These are phyloP conservation scores for Axis porcinus DNA, from an alignment of 2,113 vertebrate species.

Conservation along the genomic window DNA sequence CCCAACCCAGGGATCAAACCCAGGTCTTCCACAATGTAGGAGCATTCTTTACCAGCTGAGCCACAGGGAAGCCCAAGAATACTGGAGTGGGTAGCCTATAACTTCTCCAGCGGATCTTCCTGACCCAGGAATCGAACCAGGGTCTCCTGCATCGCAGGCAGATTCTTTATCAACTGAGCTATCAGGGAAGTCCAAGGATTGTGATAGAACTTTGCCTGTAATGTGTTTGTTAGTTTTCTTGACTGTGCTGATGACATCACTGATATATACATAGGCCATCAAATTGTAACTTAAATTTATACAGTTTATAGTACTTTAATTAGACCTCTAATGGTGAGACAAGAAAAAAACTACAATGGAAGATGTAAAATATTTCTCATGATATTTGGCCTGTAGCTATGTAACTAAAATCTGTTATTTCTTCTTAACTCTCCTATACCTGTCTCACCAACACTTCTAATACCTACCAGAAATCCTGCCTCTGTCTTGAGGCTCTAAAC, in stretches of 20 bases:
- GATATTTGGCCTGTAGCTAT: neutral
- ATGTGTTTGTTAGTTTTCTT: neutral
- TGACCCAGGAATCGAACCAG: neutral
- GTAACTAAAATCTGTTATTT: neutral
- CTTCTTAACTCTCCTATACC: neutral
- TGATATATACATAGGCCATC: neutral
- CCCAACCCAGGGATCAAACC: neutral
- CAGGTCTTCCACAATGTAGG: neutral
- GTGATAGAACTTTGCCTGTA: neutral
- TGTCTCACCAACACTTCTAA: neutral
- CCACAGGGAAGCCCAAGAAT: neutral
- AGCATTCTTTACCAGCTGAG: neutral
- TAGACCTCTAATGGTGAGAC: neutral
- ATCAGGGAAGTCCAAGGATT: neutral
- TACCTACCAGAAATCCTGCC: neutral
- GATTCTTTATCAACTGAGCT: neutral
- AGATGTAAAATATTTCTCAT: neutral
- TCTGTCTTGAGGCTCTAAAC: neutral
- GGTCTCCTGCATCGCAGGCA: neutral
- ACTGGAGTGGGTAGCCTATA: neutral
- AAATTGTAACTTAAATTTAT: neutral
- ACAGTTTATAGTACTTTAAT: neutral
- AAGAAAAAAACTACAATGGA: neutral
- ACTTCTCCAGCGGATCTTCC: neutral
- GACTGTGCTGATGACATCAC: neutral